phyloP scores from a whole-genome alignment of 2,797 vertebrate genomes.

The Rhinogobio ventralis region DNA sequence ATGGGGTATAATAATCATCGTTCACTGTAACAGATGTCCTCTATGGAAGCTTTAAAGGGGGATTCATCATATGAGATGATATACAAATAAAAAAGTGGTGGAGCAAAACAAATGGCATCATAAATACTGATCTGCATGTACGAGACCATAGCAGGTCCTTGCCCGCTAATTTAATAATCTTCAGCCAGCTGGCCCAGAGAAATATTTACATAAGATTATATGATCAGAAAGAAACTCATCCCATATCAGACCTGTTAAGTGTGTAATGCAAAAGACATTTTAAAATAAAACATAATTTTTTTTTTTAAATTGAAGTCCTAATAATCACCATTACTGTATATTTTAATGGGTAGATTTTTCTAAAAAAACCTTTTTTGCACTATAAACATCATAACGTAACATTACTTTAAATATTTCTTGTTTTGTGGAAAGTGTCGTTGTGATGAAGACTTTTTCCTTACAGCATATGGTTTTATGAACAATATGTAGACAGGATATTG shows the following conservation, averaged over 20 bases:
- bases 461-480: too few relatives aligned
- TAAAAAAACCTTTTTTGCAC: too few relatives aligned
- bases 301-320: too few relatives aligned
- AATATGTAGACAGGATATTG: too few relatives aligned
- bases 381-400: too few relatives aligned
- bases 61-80: slow-evolving; percentile 14
- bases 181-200: slow-evolving; percentile 1
- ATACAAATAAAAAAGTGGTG: slow-evolving; percentile 19
- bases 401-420: too few relatives aligned
- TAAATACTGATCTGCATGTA: slow-evolving; percentile 13
- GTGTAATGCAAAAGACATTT: neutral
- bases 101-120: slow-evolving; percentile 31
- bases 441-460: too few relatives aligned
- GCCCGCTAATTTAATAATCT: slow-evolving; percentile 30
- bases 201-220: slow-evolving; percentile 12
- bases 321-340: too few relatives aligned
- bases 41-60: neutral
- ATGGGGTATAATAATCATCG: slow-evolving; percentile 8
- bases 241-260: slow-evolving; percentile 7
- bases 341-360: too few relatives aligned
- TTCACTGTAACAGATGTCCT: slow-evolving; percentile 35
- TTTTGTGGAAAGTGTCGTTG: too few relatives aligned
- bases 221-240: neutral
- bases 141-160: neutral
- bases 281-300: neutral